Conservation (phyloP, 2,797 vertebrate genomes). For the Hafferia zeledoni region DNA sequence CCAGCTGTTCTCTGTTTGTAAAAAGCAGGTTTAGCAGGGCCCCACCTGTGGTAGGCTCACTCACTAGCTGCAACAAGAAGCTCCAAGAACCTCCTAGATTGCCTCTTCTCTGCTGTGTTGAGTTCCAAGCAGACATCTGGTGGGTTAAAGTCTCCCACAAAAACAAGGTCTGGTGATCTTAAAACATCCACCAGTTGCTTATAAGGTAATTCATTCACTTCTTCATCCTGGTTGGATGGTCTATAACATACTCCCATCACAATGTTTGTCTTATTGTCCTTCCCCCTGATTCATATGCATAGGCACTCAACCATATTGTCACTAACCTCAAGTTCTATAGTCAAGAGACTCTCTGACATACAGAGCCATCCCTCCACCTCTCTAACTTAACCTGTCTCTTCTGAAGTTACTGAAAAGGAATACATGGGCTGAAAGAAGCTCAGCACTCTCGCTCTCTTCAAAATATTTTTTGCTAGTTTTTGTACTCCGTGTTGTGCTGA, state of each 20-base stretch:
- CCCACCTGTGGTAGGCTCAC: neutral
- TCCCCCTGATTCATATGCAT: neutral
- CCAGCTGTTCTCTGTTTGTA: neutral
- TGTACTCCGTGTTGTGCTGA: rapidly evolving
- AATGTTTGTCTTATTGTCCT: neutral
- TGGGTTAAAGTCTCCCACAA: neutral
- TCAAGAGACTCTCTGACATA: neutral
- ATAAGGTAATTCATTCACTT: neutral
- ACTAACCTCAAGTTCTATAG: neutral
- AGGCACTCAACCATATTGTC: neutral
- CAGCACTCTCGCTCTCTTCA: neutral
- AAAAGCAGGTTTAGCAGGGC: neutral
- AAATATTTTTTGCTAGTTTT: neutral
- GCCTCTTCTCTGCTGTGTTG: neutral
- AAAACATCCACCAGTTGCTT: neutral
- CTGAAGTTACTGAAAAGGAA: neutral
- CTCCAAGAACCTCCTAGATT: neutral
- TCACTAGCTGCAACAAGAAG: neutral
- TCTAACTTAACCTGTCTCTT: neutral
- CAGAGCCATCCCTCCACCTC: neutral
- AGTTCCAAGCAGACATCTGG: neutral
- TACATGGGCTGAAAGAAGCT: neutral
- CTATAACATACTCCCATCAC: neutral
- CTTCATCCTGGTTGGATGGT: neutral
- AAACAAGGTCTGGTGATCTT: neutral